Conservation (phyloP, 1,140 invertebrate species). For the Drosophila subobscura region DNA sequence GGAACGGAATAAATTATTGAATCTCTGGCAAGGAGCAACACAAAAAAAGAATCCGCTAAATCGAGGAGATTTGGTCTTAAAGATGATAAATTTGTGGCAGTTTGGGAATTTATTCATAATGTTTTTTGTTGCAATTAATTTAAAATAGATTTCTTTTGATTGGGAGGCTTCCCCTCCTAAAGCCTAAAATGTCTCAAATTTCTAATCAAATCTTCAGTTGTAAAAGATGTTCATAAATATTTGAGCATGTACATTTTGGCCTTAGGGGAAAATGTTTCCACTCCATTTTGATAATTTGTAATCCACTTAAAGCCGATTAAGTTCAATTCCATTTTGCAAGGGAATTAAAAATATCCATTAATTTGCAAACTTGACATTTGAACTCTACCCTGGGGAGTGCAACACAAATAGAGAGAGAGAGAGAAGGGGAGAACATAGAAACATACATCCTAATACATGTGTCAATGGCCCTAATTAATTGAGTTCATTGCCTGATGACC, state of each 20-base stretch:
- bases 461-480: constrained; percentile 74
- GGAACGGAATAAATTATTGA: constrained; percentile 61
- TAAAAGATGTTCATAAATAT: too few species aligned
- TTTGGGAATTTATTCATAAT: too few species aligned
- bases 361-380: constrained; percentile 61
- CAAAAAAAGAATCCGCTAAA: constrained; percentile 4
- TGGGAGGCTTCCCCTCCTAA: too few species aligned
- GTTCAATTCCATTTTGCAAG: constrained; percentile 11
- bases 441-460: constrained; percentile 23
- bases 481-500: constrained; percentile 69
- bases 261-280: too few species aligned
- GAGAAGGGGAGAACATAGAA: constrained; percentile 11
- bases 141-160: too few species aligned
- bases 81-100: not conserved
- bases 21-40: constrained; percentile 17
- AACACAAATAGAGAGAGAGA: not conserved
- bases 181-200: too few species aligned
- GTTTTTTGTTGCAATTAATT: too few species aligned
- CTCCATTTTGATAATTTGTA: not conserved
- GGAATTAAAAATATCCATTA: constrained; percentile 25
- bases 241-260: too few species aligned
- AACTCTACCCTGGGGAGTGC: constrained; percentile 23
- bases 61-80: constrained; percentile 1
- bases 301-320: not conserved
- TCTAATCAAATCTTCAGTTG: too few species aligned